Evolutionary conservation across 2,113 vertebrate genomes (phyloP).

Genomic region (Oceanodroma tethys): DNA sequence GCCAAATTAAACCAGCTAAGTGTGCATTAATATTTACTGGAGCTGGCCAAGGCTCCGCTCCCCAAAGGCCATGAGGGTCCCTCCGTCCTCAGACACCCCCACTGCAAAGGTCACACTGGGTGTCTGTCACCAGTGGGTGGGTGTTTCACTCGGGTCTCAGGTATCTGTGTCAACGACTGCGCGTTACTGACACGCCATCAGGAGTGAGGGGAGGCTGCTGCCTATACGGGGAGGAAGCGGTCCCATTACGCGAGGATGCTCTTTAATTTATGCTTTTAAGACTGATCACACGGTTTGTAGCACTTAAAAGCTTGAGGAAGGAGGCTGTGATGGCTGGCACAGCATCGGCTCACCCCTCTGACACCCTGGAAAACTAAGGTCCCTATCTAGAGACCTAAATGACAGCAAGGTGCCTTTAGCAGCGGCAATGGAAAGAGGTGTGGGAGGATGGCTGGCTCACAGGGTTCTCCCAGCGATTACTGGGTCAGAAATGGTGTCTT

Average conservation of each 20-base stretch:
- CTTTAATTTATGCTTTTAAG: not conserved
- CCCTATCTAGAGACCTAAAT: not conserved
- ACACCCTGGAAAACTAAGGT: not conserved
- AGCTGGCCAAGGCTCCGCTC: not conserved
- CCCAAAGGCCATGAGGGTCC: not conserved
- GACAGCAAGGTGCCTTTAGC: not conserved
- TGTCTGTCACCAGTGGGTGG: too few relatives aligned
- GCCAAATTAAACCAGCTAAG: not conserved
- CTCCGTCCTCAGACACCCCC: not conserved
- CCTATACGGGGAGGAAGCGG: rapidly evolving
- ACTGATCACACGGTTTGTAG: not conserved
- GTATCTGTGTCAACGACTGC: not conserved
- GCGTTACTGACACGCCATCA: not conserved
- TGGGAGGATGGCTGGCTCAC: not conserved
- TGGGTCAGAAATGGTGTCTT: not conserved
- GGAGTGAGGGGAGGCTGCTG: not conserved
- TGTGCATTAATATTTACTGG: not conserved
- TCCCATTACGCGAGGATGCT: not conserved
- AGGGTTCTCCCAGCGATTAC: not conserved
- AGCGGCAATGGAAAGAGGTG: not conserved
- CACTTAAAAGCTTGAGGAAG: not conserved
- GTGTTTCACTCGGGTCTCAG: not conserved
- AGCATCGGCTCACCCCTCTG: not conserved
- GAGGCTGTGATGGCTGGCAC: too few relatives aligned
- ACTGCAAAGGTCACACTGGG: not conserved